These are phyloP conservation scores for Propithecus coquereli DNA, from an alignment of 2,113 vertebrate species.

Conservation along the genomic window DNA sequence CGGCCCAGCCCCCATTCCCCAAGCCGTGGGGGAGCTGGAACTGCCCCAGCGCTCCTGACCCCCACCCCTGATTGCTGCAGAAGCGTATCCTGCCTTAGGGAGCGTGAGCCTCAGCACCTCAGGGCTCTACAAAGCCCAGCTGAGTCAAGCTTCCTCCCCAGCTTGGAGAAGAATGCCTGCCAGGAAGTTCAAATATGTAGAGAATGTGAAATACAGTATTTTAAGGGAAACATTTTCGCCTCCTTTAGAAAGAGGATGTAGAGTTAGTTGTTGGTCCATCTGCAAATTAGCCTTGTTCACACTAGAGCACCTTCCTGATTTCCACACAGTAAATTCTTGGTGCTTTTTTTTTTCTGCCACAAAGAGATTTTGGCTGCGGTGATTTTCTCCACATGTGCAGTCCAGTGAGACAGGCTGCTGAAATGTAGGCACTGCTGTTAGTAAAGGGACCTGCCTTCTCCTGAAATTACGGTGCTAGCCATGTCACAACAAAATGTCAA, in stretches of 20 bases:
- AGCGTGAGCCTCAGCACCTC: neutral
- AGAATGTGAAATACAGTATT: conserved; percentile 57
- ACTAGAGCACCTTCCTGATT: neutral
- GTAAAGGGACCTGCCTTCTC: neutral
- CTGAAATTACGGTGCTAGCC: neutral
- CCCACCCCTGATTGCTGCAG: neutral
- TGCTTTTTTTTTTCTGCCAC: neutral
- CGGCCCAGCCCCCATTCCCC: accelerated
- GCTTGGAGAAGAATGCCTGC: conserved; percentile 47
- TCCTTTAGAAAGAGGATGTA: neutral
- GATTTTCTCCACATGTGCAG: neutral
- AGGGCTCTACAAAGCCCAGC: neutral
- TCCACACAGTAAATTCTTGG: neutral
- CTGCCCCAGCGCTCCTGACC: neutral
- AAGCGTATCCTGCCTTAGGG: neutral
- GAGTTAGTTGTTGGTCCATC: neutral
- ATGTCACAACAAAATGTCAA: neutral
- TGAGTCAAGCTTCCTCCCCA: conserved; percentile 63
- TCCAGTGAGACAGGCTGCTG: neutral
- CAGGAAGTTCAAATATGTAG: conserved; percentile 65
- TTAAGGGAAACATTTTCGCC: neutral
- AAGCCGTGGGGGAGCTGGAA: neutral
- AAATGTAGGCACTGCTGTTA: neutral
- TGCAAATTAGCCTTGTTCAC: neutral
- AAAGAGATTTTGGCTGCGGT: neutral